A percentile compares a stretch with the other conserved stretches of the same genome.
These are phyloP conservation scores for Echinometra lucunter DNA, from an alignment of 53 echinoderm and acorn worm species.

Conservation along the genomic window DNA sequence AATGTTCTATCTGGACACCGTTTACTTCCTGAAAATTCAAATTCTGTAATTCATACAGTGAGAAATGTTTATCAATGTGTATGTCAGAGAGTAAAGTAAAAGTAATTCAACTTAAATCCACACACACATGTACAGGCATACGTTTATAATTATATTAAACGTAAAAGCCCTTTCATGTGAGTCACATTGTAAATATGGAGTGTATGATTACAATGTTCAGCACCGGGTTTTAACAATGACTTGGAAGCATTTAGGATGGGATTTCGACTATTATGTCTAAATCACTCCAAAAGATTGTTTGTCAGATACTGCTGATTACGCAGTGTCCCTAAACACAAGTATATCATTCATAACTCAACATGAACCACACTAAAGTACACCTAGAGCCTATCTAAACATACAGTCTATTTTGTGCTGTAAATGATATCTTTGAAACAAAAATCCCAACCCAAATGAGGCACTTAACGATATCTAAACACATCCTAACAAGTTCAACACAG, in stretches of 20 bases:
- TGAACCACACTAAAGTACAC: neutral
- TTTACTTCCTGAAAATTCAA: neutral
- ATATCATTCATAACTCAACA: neutral
- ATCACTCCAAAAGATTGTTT: neutral
- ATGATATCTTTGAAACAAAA: conserved; percentile 1
- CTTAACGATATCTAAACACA: conserved; percentile 59
- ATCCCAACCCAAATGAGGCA: conserved; percentile 56
- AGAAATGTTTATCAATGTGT: neutral
- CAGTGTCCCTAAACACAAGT: neutral
- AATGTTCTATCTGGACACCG: neutral
- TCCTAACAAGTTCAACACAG: neutral
- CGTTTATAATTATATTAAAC: neutral
- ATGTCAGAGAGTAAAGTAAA: neutral
- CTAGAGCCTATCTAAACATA: neutral
- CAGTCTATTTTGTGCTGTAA: neutral
- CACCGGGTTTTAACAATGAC: neutral
- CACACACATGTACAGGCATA: neutral
- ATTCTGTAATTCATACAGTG: neutral
- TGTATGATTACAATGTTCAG: conserved; percentile 1
- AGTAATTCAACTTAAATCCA: neutral
- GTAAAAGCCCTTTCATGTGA: neutral
- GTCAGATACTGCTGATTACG: neutral
- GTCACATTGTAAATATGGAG: neutral
- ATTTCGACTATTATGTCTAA: neutral
- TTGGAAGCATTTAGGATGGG: conserved; percentile 35